A percentile compares a stretch with the other conserved stretches of the same genome.
These are phyloP conservation scores for Hypomecis punctinalis DNA, from an alignment of 2,888 invertebrate species.

Conservation along the genomic window DNA sequence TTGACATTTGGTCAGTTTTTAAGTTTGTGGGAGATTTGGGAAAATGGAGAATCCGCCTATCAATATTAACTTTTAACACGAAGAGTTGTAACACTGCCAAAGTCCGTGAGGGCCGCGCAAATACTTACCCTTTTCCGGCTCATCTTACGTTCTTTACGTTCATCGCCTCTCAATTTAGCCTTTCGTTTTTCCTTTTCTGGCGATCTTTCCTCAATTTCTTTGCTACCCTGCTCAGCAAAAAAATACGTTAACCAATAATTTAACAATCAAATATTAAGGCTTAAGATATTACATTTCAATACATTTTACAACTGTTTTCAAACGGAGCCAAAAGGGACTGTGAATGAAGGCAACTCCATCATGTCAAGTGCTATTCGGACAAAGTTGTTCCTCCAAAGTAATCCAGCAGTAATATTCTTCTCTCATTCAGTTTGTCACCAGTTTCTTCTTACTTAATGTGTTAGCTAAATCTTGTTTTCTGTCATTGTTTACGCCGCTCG, in stretches of 20 bases:
- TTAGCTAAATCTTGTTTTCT: neutral
- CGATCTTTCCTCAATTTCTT: slow-evolving; percentile 85
- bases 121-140: slow-evolving; percentile 90
- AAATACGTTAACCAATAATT: slow-evolving; percentile 36
- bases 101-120: slow-evolving; percentile 22
- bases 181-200: slow-evolving; percentile 92
- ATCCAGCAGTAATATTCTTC: neutral
- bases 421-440: neutral
- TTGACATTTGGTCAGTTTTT: too few relatives aligned
- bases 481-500: neutral
- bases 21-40: too few relatives aligned
- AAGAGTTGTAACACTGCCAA: neutral
- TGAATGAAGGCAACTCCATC: slow-evolving; percentile 56
- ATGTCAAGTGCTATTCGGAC: neutral
- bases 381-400: neutral
- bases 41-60: too few relatives aligned
- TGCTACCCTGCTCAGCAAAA: slow-evolving; percentile 77
- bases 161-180: slow-evolving; percentile 77
- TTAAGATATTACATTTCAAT: slow-evolving; percentile 1
- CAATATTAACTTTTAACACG: too few relatives aligned
- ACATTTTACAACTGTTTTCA: neutral
- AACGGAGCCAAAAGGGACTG: slow-evolving; percentile 60
- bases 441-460: neutral
- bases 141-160: slow-evolving; percentile 91
- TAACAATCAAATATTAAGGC: slow-evolving; percentile 6